Percentiles rank a stretch among this genome's conserved stretches.
Conservation (phyloP, 2,888 invertebrate genomes). For the Drosophila fungiperda region DNA sequence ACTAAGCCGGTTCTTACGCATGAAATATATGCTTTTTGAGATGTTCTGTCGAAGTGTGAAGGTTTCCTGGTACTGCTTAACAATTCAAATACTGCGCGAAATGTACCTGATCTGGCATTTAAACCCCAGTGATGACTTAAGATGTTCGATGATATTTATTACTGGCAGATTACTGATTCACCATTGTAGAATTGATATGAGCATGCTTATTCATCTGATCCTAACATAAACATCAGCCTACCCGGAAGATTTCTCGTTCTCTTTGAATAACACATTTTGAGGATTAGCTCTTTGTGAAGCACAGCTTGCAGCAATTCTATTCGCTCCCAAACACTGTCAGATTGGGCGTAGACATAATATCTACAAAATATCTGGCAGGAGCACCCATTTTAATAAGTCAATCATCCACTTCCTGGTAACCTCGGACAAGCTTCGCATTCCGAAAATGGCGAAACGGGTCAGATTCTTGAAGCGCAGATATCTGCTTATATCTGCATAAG, state of each 20-base stretch:
- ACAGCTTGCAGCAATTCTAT: not conserved
- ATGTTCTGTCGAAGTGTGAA: constrained; percentile 3
- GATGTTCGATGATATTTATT: fast-evolving
- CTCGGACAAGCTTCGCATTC: constrained; percentile 8
- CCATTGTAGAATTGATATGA: constrained; percentile 1
- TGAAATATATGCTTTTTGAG: constrained; percentile 1
- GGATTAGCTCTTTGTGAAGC: not conserved
- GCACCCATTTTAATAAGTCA: not conserved
- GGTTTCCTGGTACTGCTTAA: not conserved
- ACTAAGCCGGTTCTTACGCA: not conserved
- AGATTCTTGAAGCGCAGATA: constrained; percentile 9
- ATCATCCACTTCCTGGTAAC: fast-evolving
- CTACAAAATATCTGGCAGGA: not conserved
- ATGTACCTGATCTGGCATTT: not conserved
- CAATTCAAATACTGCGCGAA: not conserved
- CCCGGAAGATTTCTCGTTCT: not conserved
- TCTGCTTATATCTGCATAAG: constrained; percentile 11
- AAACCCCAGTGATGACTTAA: fast-evolving
- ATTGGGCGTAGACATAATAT: not conserved
- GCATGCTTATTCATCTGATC: constrained; percentile 2
- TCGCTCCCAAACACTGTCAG: constrained; percentile 2
- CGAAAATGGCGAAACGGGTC: constrained; percentile 11
- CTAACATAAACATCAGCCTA: not conserved
- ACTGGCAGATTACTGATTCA: not conserved
- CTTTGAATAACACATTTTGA: constrained; percentile 14